phyloP scores from a whole-genome alignment of 2,888 invertebrate species.

The Congeria kusceri region DNA sequence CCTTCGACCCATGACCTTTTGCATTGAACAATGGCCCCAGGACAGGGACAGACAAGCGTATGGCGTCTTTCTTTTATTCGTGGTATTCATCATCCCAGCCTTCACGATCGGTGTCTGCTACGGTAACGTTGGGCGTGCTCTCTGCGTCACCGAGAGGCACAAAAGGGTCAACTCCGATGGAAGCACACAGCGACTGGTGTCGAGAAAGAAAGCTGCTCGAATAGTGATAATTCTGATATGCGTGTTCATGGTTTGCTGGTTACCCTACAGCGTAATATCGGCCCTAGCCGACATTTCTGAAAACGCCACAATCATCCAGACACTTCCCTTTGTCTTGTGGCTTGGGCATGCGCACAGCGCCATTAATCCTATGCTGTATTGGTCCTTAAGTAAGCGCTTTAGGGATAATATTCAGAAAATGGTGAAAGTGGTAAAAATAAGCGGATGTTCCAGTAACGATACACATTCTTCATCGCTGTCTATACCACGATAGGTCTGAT shows the following conservation, averaged over 20 bases:
- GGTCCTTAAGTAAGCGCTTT: conserved; percentile 89
- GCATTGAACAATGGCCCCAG: conserved; percentile 80
- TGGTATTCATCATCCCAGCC: conserved; percentile 84
- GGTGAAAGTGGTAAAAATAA: conserved; percentile 30
- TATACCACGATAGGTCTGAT: conserved; percentile 35
- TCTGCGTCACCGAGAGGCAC: conserved; percentile 83
- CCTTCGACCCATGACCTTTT: conserved; percentile 72
- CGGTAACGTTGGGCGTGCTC: conserved; percentile 88
- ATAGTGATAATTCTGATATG: conserved; percentile 89
- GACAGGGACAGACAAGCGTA: conserved; percentile 72
- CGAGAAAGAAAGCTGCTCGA: conserved; percentile 90
- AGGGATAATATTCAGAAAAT: conserved; percentile 62
- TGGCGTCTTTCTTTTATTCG: conserved; percentile 75
- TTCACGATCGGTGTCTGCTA: conserved; percentile 89
- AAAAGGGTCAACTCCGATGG: conserved; percentile 66
- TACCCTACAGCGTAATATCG: conserved; percentile 90
- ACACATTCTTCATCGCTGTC: conserved; percentile 4
- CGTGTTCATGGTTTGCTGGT: conserved; percentile 92
- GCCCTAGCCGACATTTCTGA: conserved; percentile 85
- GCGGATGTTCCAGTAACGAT: conserved; percentile 26
- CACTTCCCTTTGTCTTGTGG: conserved; percentile 86
- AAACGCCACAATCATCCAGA: conserved; percentile 75
- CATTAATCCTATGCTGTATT: conserved; percentile 92
- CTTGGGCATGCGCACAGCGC: conserved; percentile 92
- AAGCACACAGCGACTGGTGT: conserved; percentile 87